Evolutionary conservation across 2,888 invertebrate genomes (phyloP), one percentile per base, ranked within the genome.

Genomic region (Rotaria macrura): DNA sequence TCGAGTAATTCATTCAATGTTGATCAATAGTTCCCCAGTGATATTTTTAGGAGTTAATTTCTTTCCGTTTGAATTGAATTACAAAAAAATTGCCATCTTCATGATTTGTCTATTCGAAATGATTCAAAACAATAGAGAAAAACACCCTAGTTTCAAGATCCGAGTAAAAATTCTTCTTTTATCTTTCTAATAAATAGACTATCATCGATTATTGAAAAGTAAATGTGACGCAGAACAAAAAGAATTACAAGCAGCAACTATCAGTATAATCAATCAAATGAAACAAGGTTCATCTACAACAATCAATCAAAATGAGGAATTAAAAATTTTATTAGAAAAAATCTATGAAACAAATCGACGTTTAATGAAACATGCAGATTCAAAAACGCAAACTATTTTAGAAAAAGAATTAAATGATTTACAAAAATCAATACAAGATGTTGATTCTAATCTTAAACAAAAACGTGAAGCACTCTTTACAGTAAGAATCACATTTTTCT

Each of bases 371-470:
- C 43, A 79, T 40, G 25, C 79, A 2, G 79, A 79, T 40, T 25
- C 12, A 0, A 79, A 79, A 43, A 43, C 79, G 25, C 43, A 43
- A n/a, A 10, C 3, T 43, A 43, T 79, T 25, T n/a, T 79, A 43
- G 79, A 79, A 40, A 79, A 79, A 79, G 79, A 79, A 79, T 79
- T 43, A 43, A 79, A 43, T 43, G 79, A 79, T 79, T 40, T 79
- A 43, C 25, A 79, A 43, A 79, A 79, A 79, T n/a, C 79, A n/a
- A 25, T 43, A 10, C 40, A 79, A n/a, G 43, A 79, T 25, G 17
- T 79, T 43, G 25, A 43, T 20, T 14, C 14, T 23, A 79, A 43
- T 40, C 25, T 79, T 23, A 79, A 79, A 79, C 79, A 79, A n/a
- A 79, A 43, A 79, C 12, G 79, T 14, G 79, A 79, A 12, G 43